These are phyloP conservation scores for Strigamia crassipes DNA, from an alignment of 2,888 invertebrate species.

Conservation along the genomic window DNA sequence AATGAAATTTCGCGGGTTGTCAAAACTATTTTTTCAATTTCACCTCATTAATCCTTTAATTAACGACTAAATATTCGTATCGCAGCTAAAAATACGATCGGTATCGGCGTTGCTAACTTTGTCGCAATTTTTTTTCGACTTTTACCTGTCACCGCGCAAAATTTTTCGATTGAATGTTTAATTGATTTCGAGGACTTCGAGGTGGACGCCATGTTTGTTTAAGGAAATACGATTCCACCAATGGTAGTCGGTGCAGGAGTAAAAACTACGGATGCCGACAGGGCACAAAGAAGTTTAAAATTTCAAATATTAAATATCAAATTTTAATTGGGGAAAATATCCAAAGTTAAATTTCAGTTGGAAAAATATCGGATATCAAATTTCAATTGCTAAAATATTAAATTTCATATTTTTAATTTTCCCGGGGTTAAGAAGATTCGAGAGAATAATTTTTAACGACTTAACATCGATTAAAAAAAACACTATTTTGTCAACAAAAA, in stretches of 20 bases:
- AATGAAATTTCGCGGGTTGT: slow-evolving; percentile 27
- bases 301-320: too few relatives aligned
- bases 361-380: too few relatives aligned
- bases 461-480: too few relatives aligned
- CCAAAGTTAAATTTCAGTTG: too few relatives aligned
- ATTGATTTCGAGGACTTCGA: slow-evolving; percentile 40
- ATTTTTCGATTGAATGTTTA: slow-evolving; percentile 50
- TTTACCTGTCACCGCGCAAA: slow-evolving; percentile 52
- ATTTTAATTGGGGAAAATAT: too few relatives aligned
- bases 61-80: background rate
- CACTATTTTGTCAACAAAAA: too few relatives aligned
- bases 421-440: too few relatives aligned
- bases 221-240: background rate
- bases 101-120: background rate
- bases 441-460: too few relatives aligned
- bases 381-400: too few relatives aligned
- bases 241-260: background rate
- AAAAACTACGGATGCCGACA: too few relatives aligned
- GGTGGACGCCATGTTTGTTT: slow-evolving; percentile 46
- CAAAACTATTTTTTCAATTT: slow-evolving; percentile 13
- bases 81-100: background rate
- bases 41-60: background rate
- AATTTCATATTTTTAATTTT: too few relatives aligned
- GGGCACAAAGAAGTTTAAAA: too few relatives aligned
- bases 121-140: background rate